Conservation (phyloP, 2,113 vertebrate species). For the Xiphophorus maculatus region DNA sequence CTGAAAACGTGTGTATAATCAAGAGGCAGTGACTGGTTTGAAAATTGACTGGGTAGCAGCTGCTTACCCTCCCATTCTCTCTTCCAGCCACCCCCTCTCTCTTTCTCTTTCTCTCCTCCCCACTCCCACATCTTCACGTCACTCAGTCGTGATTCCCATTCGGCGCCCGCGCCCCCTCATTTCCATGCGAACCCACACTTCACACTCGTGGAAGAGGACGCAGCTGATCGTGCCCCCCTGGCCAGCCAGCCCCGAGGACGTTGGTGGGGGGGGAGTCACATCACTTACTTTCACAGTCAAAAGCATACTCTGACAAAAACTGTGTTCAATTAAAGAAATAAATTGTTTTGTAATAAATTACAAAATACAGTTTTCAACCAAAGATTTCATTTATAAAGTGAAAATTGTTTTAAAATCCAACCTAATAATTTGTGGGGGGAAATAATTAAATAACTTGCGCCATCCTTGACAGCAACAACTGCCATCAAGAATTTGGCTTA, state of each 20-base stretch:
- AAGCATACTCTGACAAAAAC: no score
- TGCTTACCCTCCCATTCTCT: slow-evolving; percentile 74
- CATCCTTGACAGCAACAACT: no score
- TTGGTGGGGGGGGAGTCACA: neutral
- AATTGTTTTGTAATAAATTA: no score
- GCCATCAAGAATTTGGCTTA: no score
- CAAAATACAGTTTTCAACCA: no score
- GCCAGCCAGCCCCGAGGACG: slow-evolving; percentile 10
- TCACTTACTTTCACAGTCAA: no score
- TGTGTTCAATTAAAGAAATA: no score
- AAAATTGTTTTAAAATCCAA: no score
- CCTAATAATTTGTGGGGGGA: no score
- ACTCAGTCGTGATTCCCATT: slow-evolving; percentile 72
- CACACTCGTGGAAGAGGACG: slow-evolving; percentile 55
- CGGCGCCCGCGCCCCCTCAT: slow-evolving; percentile 64
- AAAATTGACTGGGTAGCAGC: slow-evolving; percentile 72
- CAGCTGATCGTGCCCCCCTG: slow-evolving; percentile 14
- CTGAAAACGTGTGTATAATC: slow-evolving; percentile 28
- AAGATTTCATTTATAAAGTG: no score
- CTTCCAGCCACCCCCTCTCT: slow-evolving; percentile 38
- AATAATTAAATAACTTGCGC: no score
- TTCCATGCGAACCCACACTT: slow-evolving; percentile 82
- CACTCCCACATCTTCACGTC: slow-evolving; percentile 64
- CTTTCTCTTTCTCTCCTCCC: slow-evolving; percentile 47
- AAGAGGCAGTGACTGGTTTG: slow-evolving; percentile 47